Evolutionary conservation across 37 sponge, comb jelly and placozoan genomes (phyloP).

Genomic region (Dysidea cf. avara): DNA sequence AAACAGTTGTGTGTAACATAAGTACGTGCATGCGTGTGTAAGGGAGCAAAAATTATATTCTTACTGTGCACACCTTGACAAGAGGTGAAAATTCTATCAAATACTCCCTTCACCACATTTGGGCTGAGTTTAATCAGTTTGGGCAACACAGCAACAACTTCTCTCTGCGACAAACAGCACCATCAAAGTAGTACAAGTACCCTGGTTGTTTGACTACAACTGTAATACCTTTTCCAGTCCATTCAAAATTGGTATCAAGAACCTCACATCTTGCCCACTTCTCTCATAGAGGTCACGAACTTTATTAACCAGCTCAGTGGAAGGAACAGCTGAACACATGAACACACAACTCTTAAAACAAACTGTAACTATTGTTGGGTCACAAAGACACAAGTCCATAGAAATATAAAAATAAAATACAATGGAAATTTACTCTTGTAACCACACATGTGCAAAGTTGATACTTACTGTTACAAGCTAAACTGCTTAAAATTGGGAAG

Average conservation of each 20-base stretch:
- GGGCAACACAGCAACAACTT: constrained; percentile 86
- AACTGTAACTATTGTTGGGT: too few species aligned
- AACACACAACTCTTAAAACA: too few species aligned
- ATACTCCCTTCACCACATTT: constrained; percentile 82
- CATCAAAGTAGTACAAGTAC: neutral
- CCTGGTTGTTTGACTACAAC: neutral
- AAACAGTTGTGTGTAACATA: too few species aligned
- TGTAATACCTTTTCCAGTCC: constrained; percentile 85
- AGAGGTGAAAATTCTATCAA: constrained; percentile 73
- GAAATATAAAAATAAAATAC: too few species aligned
- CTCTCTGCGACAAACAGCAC: constrained; percentile 50
- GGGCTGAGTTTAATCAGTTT: constrained; percentile 83
- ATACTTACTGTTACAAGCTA: too few species aligned
- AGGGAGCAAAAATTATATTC: neutral
- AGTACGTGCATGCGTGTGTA: too few species aligned
- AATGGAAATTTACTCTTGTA: too few species aligned
- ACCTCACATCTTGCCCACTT: constrained; percentile 81
- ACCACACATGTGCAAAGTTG: neutral
- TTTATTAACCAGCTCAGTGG: constrained; percentile 68
- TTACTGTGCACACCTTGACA: constrained; percentile 42
- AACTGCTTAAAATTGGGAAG: too few species aligned
- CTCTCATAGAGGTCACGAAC: constrained; percentile 83
- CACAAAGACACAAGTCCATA: too few species aligned
- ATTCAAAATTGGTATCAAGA: constrained; percentile 93
- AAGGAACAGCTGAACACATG: constrained; percentile 60